Evolutionary conservation across 2,888 invertebrate genomes (phyloP).

Genomic region (Koerneria pararmatus): DNA sequence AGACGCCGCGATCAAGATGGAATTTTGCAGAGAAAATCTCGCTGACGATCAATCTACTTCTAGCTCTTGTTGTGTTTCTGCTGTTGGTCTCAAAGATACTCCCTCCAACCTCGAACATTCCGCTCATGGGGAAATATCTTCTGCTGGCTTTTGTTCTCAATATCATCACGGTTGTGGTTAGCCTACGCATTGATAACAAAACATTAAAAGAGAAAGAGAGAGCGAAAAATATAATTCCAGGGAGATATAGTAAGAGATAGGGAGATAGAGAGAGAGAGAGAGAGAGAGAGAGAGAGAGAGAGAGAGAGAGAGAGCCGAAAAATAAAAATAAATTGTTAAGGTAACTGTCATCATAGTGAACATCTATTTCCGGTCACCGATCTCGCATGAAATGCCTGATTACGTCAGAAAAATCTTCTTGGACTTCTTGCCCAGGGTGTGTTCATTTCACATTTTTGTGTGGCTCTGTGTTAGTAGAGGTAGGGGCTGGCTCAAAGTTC

Average conservation of each 20-base stretch:
- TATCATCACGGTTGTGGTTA: conserved; percentile 95
- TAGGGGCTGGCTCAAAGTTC: too few species aligned
- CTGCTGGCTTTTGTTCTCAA: conserved; percentile 98
- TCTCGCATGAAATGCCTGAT: conserved; percentile 89
- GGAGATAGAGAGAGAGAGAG: neutral
- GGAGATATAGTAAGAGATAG: neutral
- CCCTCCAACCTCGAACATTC: conserved; percentile 93
- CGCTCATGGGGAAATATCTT: conserved; percentile 96
- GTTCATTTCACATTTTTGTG: neutral
- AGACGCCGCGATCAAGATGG: too few species aligned
- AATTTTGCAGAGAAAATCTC: conserved; percentile 78
- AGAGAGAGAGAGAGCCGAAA: neutral
- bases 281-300: neutral
- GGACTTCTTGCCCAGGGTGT: conserved; percentile 74
- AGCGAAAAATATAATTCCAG: too few species aligned
- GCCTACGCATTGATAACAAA: conserved; percentile 7
- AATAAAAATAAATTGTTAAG: conserved; percentile 23
- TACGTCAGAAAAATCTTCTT: conserved; percentile 83
- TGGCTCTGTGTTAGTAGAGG: too few species aligned
- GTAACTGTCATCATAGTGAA: conserved; percentile 66
- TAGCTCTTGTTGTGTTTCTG: conserved; percentile 98
- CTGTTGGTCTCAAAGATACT: conserved; percentile 96
- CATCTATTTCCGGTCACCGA: conserved; percentile 87
- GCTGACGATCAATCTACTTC: conserved; percentile 80
- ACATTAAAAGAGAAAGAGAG: neutral